Evolutionary conservation across 2,113 vertebrate species (phyloP).

Genomic region (chimpanzee (Pan troglodytes)): NHGRI_mPanTro3-v2.1_pri NC_072407.2:37992501-37993000

Average conservation of each 20-base stretch:
- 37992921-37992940: not conserved
- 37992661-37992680: too few species aligned
- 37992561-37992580: too few species aligned
- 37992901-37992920: not conserved
- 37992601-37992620: too few species aligned
- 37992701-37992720: not conserved
- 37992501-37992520: too few species aligned
- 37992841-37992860: not conserved
- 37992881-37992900: not conserved
- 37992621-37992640: too few species aligned
- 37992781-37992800: not conserved
- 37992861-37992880: not conserved
- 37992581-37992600: too few species aligned
- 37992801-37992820: not conserved
- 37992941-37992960: rapidly evolving
- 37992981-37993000: not conserved
- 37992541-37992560: too few species aligned
- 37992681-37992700: too few species aligned
- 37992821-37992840: not conserved
- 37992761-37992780: not conserved
- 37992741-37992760: not conserved
- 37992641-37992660: too few species aligned
- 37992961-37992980: not conserved
- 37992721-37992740: not conserved
- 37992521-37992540: too few species aligned